Base-by-base conservation (phyloP, 37 sponge, comb jelly and placozoan genomes). In the Cliona cf. orientalis region DNA sequence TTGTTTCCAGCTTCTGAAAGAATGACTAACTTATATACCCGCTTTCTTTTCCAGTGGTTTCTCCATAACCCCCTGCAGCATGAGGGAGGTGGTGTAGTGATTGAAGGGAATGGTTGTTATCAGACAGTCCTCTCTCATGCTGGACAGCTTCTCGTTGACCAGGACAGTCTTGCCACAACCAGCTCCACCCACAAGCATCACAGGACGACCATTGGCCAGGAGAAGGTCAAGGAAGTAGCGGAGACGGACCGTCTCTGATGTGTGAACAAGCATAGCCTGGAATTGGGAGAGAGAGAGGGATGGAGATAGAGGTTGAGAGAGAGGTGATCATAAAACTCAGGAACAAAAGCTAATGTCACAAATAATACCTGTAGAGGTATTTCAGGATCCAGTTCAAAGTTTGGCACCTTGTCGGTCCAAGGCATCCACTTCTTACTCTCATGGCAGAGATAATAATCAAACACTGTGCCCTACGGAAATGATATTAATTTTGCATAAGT, bases 21-120 rank as follows among this genome's bases (percentile, higher is more conserved):
- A 36, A 35, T 61, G 22, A 61, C 25, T 25, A n/a, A 7, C 23
- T 67, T 9, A 3, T 67, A 69, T 77, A 57, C 97, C 97, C 35
- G 99, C 99, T 71, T 98, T 98, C 92, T 98, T 98, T 81, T 98
- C 99, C 38, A 98, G 93, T 2, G 99, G 99, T 57, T 94, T 98
- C 92, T 98, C 99, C 95, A 98, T 91, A 58, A 98, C 95, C 42
- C 86, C 82, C 67, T 98, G 99, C 46, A 98, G 82, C 99, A 98
- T 98, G 62, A 90, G 58, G 17, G 99, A 95, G 11, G 99, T 96
- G 58, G 99, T 98, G 89, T 98, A 98, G 89, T 98, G 87, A 84
- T 98, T 98, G 84, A 98, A 96, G n/a, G 99, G 92, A 37, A 98
- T 96, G 38, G 84, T 92, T 1, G 94, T 90, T 42, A 96, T 81